Base-by-base conservation (phyloP, 2,888 invertebrate species). In the Drosophila cracens region DNA sequence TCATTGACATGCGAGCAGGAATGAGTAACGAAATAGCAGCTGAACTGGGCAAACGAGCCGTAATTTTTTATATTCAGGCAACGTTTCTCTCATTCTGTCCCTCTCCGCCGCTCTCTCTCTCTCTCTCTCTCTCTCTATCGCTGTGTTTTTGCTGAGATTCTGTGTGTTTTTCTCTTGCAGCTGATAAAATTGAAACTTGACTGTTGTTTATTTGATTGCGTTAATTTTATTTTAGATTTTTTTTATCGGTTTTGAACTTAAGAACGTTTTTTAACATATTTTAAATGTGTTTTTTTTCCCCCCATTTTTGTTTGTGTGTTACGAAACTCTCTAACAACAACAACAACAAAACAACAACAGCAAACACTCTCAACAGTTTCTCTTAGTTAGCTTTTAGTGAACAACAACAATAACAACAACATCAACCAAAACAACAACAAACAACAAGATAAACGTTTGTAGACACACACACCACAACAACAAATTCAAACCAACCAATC, bases 1-100 rank as follows among this genome's bases (percentile, higher is more conserved):
- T 88, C 88, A 85, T 88, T 82, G 79, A 70, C 77, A 85, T 83
- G 81, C 85, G 73, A 73, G 64, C 63, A 29, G 59, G 72, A 65
- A 64, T 75, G 74, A 75, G 65, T 70, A 75, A 79, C 56, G 51
- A 66, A 59, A 56, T 25, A 49, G 66, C 77, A 71, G 74, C 76
- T 72, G 79, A 57, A 52, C 59, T 61, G 69, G 54, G 63, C 65
- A 56, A 72, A 73, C 66, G 75, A 67, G 60, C 60, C 43, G 36
- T 51, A 69, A 65, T 54, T 67, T 70, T 69, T 65, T 53, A 56
- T 59, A 69, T 78, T 34, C 58, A 59, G 51, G 31, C 48, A 54
- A 34, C 56, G 49, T 16, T 43, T 33, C 40, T 57, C 38, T 33
- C 11, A 25, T 46, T 33, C 40, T 6, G n/a, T 25, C 40, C 21